Base-by-base conservation (phyloP, 2,888 invertebrate species). In the Sarcophaga subvicina region DNA sequence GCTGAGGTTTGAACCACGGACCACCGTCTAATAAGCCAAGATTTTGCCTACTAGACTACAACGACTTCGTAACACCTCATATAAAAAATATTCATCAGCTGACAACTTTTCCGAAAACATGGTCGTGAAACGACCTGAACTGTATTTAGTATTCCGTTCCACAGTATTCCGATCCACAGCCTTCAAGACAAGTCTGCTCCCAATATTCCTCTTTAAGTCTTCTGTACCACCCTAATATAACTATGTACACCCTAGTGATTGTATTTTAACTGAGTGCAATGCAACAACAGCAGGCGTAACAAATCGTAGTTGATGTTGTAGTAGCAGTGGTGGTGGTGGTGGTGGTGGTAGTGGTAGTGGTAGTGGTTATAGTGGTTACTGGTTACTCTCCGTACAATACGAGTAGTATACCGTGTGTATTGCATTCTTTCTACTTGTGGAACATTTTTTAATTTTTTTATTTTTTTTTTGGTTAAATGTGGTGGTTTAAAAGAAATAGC, bases 401-500 rank as follows among this genome's bases (percentile, higher is more conserved):
- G 10, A 37, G 37, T 14, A 73, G 64, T 66, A 66, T 37, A 73
- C 60, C 82, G 75, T 64, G 73, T 60, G 76, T 66, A 37, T 70
- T 80, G 20, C 67, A 62, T 66, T 60, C 6, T 45, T 6, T 60
- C n/a, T 67, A 69, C 47, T 47, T 11, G 5, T 49, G 47, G 22
- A 47, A 25, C 22, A 49, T 12, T 54, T 49, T 37, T 37, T 37
- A 49, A 5, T 54, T 49, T 37, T 37, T 37, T 37, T 37, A 37
- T 10, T 27, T 78, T 64, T 78, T 64, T 66, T 78, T 80, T 27
- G 63, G 63, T 83, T 80, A 67, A 78, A 71, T 86, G 86, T 59
- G 83, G 86, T 83, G 86, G 86, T 83, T 72, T 27, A 72, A 77
- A 77, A 80, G 80, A 86, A 86, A 83, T 72, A 83, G 76, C 77